Evolutionary conservation across 2,797 vertebrate genomes (phyloP).

Genomic region (Oceanodroma leucorhoa): DNA sequence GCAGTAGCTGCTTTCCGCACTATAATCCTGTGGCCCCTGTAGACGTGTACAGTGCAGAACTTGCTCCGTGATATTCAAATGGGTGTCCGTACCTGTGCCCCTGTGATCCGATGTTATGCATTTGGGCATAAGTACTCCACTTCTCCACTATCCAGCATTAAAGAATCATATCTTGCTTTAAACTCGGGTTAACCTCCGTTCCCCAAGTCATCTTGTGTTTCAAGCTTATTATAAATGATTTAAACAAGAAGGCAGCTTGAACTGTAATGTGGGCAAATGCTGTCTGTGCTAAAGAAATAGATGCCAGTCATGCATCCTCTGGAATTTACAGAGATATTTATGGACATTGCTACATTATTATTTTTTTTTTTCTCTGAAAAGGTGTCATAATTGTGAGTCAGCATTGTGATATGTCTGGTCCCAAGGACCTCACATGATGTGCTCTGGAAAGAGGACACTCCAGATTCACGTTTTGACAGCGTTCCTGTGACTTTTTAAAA

Average conservation of each 20-base stretch:
- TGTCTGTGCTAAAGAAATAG: neutral
- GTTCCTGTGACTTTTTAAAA: neutral
- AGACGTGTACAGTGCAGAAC: neutral
- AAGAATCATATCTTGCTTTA: neutral
- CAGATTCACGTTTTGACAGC: neutral
- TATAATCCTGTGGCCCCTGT: too few relatives aligned
- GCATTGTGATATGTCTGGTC: neutral
- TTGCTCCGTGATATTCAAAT: fast-evolving
- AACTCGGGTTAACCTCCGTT: neutral
- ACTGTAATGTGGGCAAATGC: neutral
- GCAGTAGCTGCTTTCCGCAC: neutral
- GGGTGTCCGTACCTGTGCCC: neutral
- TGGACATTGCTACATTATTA: fast-evolving
- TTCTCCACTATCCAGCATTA: neutral
- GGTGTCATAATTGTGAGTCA: neutral
- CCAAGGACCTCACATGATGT: neutral
- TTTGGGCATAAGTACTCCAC: neutral
- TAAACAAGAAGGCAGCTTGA: neutral
- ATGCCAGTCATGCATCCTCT: neutral
- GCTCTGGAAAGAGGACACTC: neutral
- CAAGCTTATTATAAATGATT: neutral
- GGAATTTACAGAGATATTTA: neutral
- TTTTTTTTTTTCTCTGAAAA: neutral
- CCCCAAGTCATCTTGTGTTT: neutral
- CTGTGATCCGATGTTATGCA: neutral